Base-by-base conservation (phyloP, 2,888 invertebrate species). In the Drosophila austrosaltans region DNA sequence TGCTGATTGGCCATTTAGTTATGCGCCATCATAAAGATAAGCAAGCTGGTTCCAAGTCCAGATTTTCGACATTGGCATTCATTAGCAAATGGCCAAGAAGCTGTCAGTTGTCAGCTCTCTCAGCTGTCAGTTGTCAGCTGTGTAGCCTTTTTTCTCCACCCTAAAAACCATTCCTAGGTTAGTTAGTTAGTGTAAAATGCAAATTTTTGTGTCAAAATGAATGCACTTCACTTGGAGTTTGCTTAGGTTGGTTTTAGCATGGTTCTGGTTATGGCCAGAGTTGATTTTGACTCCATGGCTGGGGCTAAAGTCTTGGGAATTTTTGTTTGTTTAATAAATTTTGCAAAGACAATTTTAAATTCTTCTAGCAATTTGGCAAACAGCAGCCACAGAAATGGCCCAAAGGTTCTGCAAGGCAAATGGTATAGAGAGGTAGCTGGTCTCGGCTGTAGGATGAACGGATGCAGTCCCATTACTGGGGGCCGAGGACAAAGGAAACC, bases 401-500 rank as follows among this genome's bases (percentile, higher is more conserved):
- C 62, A 59, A 53, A 68, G 78, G 72, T 63, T 2, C 70, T 64
- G 48, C 56, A 70, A 12, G 32, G 30, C 6, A 32, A 1, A 12
- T 22, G 12, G 32, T 36, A 36, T 8, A 36, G 36, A 36, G 36
- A 36, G 36, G 36, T 36, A n/a, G 4, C 3, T 32, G 22, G 36
- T 8, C 25, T 42, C 30, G 25, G 32, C 42, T 28, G 22, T 57
- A 58, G 68, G 68, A 61, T 57, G 65, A 68, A 64, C 72, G 71
- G 69, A 81, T 76, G 78, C 73, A 69, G 76, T 68, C 69, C 66
- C 69, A 69, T 73, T 73, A 73, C 74, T 63, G 61, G 68, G 61
- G 56, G 71, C 73, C 72, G 63, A 87, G 82, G 84, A 91, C 91
- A 91, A 91, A 91, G 86, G 89, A 91, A 91, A 91, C 91, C 91